Evolutionary conservation across 1,140 invertebrate genomes (phyloP).

Genomic region (Apis mellifera): Amel_HAv3.1 CM009943.2:3649001-3649500

Average conservation of each 20-base stretch:
- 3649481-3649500: constrained; percentile 70
- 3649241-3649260: too few relatives aligned
- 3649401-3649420: constrained; percentile 25
- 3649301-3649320: too few relatives aligned
- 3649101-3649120: constrained; percentile 51
- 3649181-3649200: constrained; percentile 1
- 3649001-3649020: constrained; percentile 17
- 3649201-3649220: neutral
- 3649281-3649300: too few relatives aligned
- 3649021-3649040: constrained; percentile 20
- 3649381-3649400: constrained; percentile 54
- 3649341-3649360: constrained; percentile 26
- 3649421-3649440: constrained; percentile 4
- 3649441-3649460: constrained; percentile 49
- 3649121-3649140: constrained; percentile 4
- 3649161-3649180: too few relatives aligned
- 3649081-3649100: constrained; percentile 1
- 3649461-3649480: constrained; percentile 59
- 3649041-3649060: constrained; percentile 31
- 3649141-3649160: too few relatives aligned
- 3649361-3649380: constrained; percentile 38
- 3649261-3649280: too few relatives aligned
- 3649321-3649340: neutral
- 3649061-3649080: constrained; percentile 26
- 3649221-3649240: too few relatives aligned